A percentile compares a stretch with the other conserved stretches of the same genome.
These are phyloP conservation scores for Thymelicus sylvestris DNA, from an alignment of 2,888 invertebrate species.

Conservation along the genomic window DNA sequence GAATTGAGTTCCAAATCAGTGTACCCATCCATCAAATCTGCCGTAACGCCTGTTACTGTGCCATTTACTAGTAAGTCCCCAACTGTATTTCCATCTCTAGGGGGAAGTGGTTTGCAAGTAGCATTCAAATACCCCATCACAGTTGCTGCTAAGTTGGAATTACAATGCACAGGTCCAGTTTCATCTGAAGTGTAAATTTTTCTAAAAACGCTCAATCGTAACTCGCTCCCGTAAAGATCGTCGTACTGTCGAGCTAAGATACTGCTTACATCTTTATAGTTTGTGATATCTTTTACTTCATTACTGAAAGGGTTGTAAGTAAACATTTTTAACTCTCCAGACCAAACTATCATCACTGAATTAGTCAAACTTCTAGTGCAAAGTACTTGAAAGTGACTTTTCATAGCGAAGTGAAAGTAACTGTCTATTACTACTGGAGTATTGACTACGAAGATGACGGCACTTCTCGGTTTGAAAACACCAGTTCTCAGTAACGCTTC, in stretches of 20 bases:
- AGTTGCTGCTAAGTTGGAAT: conserved; percentile 61
- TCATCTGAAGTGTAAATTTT: conserved; percentile 63
- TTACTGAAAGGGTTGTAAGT: conserved; percentile 80
- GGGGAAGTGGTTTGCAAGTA: conserved; percentile 63
- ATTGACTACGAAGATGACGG: conserved; percentile 72
- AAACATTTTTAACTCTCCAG: conserved; percentile 69
- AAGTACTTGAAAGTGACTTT: conserved; percentile 75
- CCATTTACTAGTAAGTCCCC: conserved; percentile 73
- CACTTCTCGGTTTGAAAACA: conserved; percentile 72
- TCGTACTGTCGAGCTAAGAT: conserved; percentile 61
- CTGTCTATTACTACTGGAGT: conserved; percentile 58
- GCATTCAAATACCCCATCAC: conserved; percentile 69
- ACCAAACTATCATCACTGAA: conserved; percentile 67
- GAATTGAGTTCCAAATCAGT: conserved; percentile 82
- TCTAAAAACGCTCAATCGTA: conserved; percentile 69
- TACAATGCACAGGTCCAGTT: conserved; percentile 61
- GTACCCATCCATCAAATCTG: conserved; percentile 76
- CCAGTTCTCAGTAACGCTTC: conserved; percentile 68
- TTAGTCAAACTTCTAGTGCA: conserved; percentile 83
- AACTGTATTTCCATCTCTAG: conserved; percentile 72
- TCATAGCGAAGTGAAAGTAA: conserved; percentile 69
- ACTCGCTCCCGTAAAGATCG: conserved; percentile 63
- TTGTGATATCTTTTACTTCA: conserved; percentile 67
- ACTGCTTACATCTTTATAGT: conserved; percentile 62
- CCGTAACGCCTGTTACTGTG: conserved; percentile 75